phyloP scores from a whole-genome alignment of 2,113 vertebrate species.

The Zingel zingel region DNA sequence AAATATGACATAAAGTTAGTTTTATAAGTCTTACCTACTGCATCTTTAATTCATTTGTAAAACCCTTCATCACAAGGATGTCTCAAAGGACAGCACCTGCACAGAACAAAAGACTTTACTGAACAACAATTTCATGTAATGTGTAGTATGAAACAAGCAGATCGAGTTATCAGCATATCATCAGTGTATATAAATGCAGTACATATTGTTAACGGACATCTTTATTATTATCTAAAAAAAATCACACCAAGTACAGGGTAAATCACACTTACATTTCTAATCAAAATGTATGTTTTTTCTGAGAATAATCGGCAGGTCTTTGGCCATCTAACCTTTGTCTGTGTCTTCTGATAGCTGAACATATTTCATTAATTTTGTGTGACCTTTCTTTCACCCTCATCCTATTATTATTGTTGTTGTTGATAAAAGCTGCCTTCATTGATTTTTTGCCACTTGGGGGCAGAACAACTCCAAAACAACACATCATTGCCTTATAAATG shows the following conservation, averaged over 20 bases:
- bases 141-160: background rate
- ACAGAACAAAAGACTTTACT: background rate
- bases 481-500: background rate
- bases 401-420: background rate
- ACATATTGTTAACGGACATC: background rate
- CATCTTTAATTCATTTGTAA: background rate
- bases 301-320: too few relatives aligned
- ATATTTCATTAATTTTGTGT: background rate
- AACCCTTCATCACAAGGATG: background rate
- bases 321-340: background rate
- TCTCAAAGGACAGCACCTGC: background rate
- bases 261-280: background rate
- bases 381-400: background rate
- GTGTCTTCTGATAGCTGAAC: background rate
- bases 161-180: background rate
- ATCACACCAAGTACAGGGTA: background rate
- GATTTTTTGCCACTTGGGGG: slow-evolving; percentile 2
- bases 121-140: background rate
- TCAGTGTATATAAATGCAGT: background rate
- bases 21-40: too few relatives aligned
- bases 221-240: background rate
- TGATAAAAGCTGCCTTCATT: slow-evolving; percentile 3
- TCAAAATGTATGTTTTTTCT: background rate
- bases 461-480: background rate
- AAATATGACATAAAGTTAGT: too few relatives aligned